Conservation (phyloP, 2,888 invertebrate species). For the Andrena trimmerana region DNA sequence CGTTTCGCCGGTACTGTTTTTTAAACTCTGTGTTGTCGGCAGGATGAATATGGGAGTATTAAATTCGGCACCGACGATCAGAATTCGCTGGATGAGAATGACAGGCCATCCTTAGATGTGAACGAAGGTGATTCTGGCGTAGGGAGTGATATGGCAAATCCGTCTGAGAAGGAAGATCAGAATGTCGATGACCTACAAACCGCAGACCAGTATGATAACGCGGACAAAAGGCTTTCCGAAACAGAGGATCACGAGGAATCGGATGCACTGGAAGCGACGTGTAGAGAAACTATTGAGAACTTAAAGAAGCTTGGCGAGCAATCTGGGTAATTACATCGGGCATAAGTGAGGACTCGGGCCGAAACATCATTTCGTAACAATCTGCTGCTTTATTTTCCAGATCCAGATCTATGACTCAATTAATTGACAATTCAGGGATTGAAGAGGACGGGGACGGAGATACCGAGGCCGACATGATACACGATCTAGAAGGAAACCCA, state of each 20-base stretch:
- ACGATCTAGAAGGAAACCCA: constrained; percentile 72
- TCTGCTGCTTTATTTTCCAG: constrained; percentile 50
- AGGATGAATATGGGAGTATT: constrained; percentile 77
- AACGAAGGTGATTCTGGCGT: constrained; percentile 84
- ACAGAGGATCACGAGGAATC: constrained; percentile 81
- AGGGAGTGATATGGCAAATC: constrained; percentile 84
- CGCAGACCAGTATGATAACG: constrained; percentile 74
- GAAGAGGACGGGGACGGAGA: constrained; percentile 69
- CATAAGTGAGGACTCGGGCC: neutral
- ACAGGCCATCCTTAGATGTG: constrained; percentile 79
- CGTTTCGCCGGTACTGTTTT: neutral
- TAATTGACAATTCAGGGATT: constrained; percentile 73
- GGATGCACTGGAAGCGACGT: constrained; percentile 82
- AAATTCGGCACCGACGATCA: constrained; percentile 76
- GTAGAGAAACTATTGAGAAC: constrained; percentile 84
- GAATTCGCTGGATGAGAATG: constrained; percentile 79
- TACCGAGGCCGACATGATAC: constrained; percentile 72
- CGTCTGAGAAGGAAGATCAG: constrained; percentile 83
- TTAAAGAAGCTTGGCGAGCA: constrained; percentile 83
- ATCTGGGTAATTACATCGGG: constrained; percentile 76
- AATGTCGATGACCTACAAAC: constrained; percentile 80
- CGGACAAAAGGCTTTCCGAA: constrained; percentile 75
- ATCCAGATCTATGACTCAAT: constrained; percentile 74
- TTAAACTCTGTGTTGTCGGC: neutral
- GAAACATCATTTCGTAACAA: neutral